Conservation (phyloP, 2,888 invertebrate species). For the Melinaea menophilus region DNA sequence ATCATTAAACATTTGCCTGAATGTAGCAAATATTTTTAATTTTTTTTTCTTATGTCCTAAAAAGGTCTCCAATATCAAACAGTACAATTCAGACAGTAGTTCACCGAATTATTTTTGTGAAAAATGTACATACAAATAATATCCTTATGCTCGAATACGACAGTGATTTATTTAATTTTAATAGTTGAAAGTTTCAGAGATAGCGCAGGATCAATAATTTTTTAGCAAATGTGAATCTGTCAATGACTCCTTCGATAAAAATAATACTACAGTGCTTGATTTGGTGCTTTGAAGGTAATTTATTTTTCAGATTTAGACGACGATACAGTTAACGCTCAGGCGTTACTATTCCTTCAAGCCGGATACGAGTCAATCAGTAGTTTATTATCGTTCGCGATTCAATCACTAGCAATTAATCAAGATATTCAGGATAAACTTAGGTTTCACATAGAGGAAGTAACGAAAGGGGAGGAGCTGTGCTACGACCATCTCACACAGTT, state of each 20-base stretch:
- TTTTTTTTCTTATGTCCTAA: no score
- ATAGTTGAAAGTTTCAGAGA: no score
- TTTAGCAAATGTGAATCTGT: no score
- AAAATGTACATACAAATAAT: no score
- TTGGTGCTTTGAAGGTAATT: not conserved
- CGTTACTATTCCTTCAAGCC: constrained; percentile 77
- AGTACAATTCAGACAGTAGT: no score
- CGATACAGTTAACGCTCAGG: constrained; percentile 76
- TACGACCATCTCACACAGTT: constrained; percentile 59
- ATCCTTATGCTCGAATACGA: no score
- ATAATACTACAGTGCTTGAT: not conserved
- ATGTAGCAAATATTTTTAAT: no score
- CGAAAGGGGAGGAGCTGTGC: constrained; percentile 57
- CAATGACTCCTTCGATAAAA: not conserved
- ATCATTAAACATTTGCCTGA: no score
- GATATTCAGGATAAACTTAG: constrained; percentile 68
- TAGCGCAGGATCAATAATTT: no score
- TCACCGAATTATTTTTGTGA: no score
- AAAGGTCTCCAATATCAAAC: no score
- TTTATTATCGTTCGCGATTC: constrained; percentile 74
- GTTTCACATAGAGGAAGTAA: constrained; percentile 56
- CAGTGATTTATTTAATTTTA: no score
- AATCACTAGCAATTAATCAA: constrained; percentile 70
- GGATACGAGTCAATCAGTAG: constrained; percentile 81
- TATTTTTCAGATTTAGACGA: constrained; percentile 65